Evolutionary conservation across 2,888 invertebrate species (phyloP).

Genomic region (Platycheirus albimanus): DNA sequence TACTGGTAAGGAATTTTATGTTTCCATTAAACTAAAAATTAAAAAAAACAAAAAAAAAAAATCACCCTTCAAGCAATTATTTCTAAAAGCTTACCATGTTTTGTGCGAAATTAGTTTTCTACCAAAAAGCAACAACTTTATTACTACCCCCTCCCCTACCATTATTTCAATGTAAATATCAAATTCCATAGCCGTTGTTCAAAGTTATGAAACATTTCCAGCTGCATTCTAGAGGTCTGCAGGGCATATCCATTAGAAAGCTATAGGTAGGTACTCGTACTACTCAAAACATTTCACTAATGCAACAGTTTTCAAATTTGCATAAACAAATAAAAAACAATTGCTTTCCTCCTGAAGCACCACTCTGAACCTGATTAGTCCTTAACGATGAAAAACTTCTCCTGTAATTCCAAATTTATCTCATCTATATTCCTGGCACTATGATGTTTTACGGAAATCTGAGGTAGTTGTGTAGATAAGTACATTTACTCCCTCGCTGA

Average conservation of each 20-base stretch:
- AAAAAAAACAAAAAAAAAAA: too few relatives aligned
- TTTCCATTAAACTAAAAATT: too few relatives aligned
- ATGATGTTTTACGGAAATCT: slow-evolving; percentile 26
- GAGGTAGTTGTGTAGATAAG: not conserved
- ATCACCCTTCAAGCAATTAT: too few relatives aligned
- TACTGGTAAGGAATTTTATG: too few relatives aligned
- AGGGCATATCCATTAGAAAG: not conserved
- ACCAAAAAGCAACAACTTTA: too few relatives aligned
- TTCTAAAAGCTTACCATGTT: too few relatives aligned
- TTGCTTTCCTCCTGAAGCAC: not conserved
- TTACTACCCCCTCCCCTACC: too few relatives aligned
- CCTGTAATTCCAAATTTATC: slow-evolving; percentile 23
- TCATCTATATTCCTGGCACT: slow-evolving; percentile 11
- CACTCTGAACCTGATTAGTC: slow-evolving; percentile 40
- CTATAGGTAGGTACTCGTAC: too few relatives aligned
- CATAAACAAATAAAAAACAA: slow-evolving; percentile 3
- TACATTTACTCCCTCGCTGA: not conserved
- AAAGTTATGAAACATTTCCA: slow-evolving; percentile 22
- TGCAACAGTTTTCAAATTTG: slow-evolving; percentile 24
- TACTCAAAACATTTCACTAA: slow-evolving; percentile 7
- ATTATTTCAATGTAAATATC: slow-evolving; percentile 8
- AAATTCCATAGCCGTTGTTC: slow-evolving; percentile 8
- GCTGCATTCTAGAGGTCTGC: not conserved
- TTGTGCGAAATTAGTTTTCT: too few relatives aligned
- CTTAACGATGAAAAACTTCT: slow-evolving; percentile 52